Evolutionary conservation across 2,888 invertebrate species (phyloP).

Genomic region (Cryptops parisi): DNA sequence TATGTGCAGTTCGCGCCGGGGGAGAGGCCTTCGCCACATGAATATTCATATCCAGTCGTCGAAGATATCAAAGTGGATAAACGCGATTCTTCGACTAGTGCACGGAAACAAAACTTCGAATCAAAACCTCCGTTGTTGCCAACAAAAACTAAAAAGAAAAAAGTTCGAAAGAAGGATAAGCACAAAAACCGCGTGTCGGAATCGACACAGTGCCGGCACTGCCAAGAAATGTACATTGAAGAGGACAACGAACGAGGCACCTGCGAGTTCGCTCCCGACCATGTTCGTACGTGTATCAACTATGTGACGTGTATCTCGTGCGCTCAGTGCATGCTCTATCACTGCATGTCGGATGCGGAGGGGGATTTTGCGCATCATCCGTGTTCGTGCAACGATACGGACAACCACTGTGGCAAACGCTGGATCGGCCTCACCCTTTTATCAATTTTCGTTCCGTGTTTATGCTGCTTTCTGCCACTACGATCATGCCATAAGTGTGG

Average conservation of each 20-base stretch:
- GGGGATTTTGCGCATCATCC: conserved; percentile 74
- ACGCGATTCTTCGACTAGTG: conserved; percentile 20
- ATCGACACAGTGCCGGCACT: conserved; percentile 35
- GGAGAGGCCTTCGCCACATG: conserved; percentile 50
- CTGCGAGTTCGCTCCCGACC: conserved; percentile 59
- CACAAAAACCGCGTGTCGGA: conserved; percentile 18
- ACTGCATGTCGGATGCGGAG: conserved; percentile 82
- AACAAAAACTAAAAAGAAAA: conserved; percentile 25
- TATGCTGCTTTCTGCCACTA: conserved; percentile 85
- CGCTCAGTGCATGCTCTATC: conserved; percentile 80
- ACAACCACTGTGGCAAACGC: conserved; percentile 41
- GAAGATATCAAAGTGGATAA: conserved; percentile 25
- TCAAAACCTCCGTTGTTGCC: conserved; percentile 25
- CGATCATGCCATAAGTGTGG: conserved; percentile 71
- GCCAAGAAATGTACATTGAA: conserved; percentile 48
- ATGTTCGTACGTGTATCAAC: conserved; percentile 62
- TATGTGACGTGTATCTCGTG: conserved; percentile 69
- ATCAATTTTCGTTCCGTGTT: conserved; percentile 75
- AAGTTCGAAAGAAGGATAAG: conserved; percentile 20
- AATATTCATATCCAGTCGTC: conserved; percentile 71
- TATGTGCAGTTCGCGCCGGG: conserved; percentile 59
- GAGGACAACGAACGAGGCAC: conserved; percentile 74
- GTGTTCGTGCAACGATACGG: conserved; percentile 55
- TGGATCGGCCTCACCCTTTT: conserved; percentile 77
- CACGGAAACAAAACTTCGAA: background rate